Evolutionary conservation across 1,140 invertebrate genomes (phyloP).

Genomic region (Drosophila rhopaloa): DNA sequence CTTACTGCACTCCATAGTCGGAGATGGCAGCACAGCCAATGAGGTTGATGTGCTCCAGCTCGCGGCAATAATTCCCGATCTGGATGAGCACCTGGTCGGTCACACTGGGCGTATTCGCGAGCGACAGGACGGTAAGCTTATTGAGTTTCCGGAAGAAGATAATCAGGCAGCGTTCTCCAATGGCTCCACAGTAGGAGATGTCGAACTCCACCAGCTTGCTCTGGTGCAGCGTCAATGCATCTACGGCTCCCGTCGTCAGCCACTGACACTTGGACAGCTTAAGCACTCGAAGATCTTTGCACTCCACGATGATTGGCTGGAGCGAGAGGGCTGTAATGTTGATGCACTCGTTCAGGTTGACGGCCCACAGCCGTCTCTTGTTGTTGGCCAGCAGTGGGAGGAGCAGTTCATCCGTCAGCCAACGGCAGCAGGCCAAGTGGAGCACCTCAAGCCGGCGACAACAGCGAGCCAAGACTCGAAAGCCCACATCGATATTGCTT

Average conservation of each 20-base stretch:
- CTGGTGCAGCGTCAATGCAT: constrained; percentile 86
- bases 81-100: constrained; percentile 86
- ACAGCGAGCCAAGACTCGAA: constrained; percentile 85
- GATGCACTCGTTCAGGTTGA: constrained; percentile 86
- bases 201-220: constrained; percentile 86
- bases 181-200: constrained; percentile 85
- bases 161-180: constrained; percentile 86
- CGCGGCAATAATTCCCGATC: constrained; percentile 85
- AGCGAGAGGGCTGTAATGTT: constrained; percentile 86
- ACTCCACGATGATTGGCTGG: constrained; percentile 86
- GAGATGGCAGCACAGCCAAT: constrained; percentile 86
- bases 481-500: constrained; percentile 63
- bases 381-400: constrained; percentile 85
- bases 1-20: constrained; percentile 86
- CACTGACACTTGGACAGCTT: constrained; percentile 86
- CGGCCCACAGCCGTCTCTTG: constrained; percentile 79
- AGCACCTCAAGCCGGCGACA: constrained; percentile 85
- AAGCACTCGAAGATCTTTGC: constrained; percentile 85
- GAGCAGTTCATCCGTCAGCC: constrained; percentile 85
- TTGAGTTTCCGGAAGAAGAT: constrained; percentile 86
- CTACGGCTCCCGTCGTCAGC: constrained; percentile 86
- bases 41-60: constrained; percentile 86
- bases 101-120: constrained; percentile 86
- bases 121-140: constrained; percentile 85
- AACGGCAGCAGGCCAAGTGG: constrained; percentile 85